Evolutionary conservation across 2,888 invertebrate species (phyloP).

Genomic region (Clostera curtula): DNA sequence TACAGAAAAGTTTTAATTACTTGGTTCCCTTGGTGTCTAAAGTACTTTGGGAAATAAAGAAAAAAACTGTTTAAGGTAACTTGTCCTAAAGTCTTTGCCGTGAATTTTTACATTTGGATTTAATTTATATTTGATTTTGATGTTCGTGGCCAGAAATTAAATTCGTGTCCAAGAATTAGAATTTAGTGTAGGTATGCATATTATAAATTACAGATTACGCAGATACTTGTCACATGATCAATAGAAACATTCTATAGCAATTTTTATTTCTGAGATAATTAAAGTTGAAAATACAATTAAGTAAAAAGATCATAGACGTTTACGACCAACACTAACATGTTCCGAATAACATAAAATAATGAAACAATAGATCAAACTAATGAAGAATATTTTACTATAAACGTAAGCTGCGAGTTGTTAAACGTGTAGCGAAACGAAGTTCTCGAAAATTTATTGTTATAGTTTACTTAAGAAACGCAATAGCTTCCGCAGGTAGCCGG

Average conservation of each 20-base stretch:
- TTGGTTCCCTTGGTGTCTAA: slow-evolving; percentile 39
- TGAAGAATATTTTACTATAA: slow-evolving; percentile 37
- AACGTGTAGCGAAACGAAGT: slow-evolving; percentile 50
- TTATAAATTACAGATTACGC: too few species aligned
- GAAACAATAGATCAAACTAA: slow-evolving; percentile 27
- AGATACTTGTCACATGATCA: too few species aligned
- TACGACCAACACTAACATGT: too few species aligned
- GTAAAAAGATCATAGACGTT: background rate
- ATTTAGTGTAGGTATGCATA: too few species aligned
- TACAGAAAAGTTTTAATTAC: slow-evolving; percentile 48
- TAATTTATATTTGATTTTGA: too few species aligned
- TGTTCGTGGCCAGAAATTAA: too few species aligned
- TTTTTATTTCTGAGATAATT: too few species aligned
- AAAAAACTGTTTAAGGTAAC: slow-evolving; percentile 25
- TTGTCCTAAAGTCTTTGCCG: slow-evolving; percentile 25
- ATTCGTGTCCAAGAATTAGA: too few species aligned
- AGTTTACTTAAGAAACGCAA: slow-evolving; percentile 54
- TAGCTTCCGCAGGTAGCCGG: slow-evolving; percentile 39
- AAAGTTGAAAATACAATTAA: too few species aligned
- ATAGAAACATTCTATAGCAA: too few species aligned
- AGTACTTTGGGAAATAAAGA: slow-evolving; percentile 25
- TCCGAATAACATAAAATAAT: slow-evolving; percentile 23
- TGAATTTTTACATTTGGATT: too few species aligned
- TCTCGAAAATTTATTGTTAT: slow-evolving; percentile 58
- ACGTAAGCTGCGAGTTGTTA: slow-evolving; percentile 48